Base-by-base conservation (phyloP, 1,140 invertebrate species). In the Ceratina calcarata region DNA sequence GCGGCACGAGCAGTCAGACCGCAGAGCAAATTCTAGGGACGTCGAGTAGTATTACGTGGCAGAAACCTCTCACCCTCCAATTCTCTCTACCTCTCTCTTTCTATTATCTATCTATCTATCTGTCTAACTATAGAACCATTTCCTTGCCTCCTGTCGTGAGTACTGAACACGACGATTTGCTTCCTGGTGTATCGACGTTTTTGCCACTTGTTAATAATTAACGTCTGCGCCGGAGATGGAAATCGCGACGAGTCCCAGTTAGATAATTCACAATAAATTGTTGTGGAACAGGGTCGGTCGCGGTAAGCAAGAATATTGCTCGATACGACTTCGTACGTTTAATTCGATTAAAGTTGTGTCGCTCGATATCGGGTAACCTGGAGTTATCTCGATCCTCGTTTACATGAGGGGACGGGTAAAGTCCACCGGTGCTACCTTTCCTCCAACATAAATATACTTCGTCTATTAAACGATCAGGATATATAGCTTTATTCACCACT, bases 11-110 rank as follows among this genome's bases (percentile, higher is more conserved):
- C 90, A 92, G 87, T 88, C 83, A 87, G 72, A 91, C 90, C 90
- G 75, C 91, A 91, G 83, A 89, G 90, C 86, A 90, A 92, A 92
- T 91, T 90, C 87, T 91, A 86, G 88, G 84, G 86, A 88, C 82
- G 75, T 78, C 78, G 85, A 86, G 84, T 83, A 86, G 85, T 82
- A 80, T 86, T 86, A 83, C 84, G 81, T 78, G 78, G 76, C 65
- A 83, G 64, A 22, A 57, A 37, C 55, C 66, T 81, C 74, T 65
- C 69, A 32, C 61, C 71, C 70, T 53, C 55, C 57, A 45, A 45
- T 2, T 18, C 7, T 22, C 57, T n/a, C 57, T 22, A n/a, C 0
- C 57, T 65, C 62, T 32, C 32, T n/a, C 64, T 37, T 0, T 37
- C 10, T 20, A 10, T n/a, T 32, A 15, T 12, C 64, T 37, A 3